Conservation (phyloP, 1,140 invertebrate genomes). For the Arion vulgaris region DNA sequence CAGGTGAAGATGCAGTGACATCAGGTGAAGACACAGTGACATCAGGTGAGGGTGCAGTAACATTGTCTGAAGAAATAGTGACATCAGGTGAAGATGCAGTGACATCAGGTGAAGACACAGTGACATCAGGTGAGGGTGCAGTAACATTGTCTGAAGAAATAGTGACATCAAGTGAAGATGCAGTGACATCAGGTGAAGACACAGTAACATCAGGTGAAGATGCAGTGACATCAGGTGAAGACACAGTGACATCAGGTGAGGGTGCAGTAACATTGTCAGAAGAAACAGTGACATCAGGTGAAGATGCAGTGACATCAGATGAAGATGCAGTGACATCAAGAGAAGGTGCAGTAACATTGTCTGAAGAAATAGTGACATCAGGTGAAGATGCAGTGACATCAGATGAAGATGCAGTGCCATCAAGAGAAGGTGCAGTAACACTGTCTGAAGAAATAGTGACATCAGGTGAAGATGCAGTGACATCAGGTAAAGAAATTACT, state of each 20-base stretch:
- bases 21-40: not conserved
- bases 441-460: not conserved
- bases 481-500: not conserved
- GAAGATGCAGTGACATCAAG: not conserved
- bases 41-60: not conserved
- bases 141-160: not conserved
- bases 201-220: not conserved
- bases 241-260: not conserved
- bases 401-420: not conserved
- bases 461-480: not conserved
- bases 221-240: not conserved
- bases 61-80: not conserved
- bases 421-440: not conserved
- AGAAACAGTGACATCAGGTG: not conserved
- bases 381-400: not conserved
- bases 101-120: not conserved
- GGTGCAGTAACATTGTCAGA: not conserved
- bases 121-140: not conserved
- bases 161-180: not conserved
- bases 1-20: not conserved
- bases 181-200: not conserved
- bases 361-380: not conserved
- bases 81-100: not conserved
- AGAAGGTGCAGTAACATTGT: not conserved
- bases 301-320: not conserved